These are phyloP conservation scores for Psilopogon haemacephalus DNA, from an alignment of 2,113 vertebrate genomes.

Conservation along the genomic window DNA sequence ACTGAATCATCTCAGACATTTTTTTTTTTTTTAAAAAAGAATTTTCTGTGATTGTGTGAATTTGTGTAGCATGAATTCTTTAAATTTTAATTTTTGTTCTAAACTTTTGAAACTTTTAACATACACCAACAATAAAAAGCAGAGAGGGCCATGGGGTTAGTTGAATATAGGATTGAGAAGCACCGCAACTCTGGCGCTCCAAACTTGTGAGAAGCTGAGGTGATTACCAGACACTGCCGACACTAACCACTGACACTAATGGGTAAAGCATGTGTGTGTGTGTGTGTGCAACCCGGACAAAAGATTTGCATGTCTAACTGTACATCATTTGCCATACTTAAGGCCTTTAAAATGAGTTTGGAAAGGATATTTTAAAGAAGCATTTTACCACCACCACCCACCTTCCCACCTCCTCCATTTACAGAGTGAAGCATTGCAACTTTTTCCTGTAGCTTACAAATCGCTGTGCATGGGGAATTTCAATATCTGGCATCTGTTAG, in stretches of 20 bases:
- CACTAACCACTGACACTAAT: neutral
- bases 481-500: constrained; percentile 4
- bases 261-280: neutral
- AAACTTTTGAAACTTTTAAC: neutral
- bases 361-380: neutral
- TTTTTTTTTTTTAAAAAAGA: neutral
- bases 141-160: neutral
- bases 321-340: neutral
- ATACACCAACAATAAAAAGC: neutral
- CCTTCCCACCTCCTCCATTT: neutral
- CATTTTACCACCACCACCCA: neutral
- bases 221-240: neutral
- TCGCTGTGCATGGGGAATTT: neutral
- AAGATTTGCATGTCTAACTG: neutral
- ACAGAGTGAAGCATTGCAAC: neutral
- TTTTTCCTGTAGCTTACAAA: neutral
- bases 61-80: too few relatives aligned
- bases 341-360: neutral
- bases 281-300: neutral
- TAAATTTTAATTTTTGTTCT: neutral
- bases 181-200: neutral
- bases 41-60: neutral
- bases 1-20: neutral
- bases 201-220: neutral
- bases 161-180: neutral